These are phyloP conservation scores for Enteromius mattozi DNA, from an alignment of 2,797 vertebrate species.

Conservation along the genomic window DNA sequence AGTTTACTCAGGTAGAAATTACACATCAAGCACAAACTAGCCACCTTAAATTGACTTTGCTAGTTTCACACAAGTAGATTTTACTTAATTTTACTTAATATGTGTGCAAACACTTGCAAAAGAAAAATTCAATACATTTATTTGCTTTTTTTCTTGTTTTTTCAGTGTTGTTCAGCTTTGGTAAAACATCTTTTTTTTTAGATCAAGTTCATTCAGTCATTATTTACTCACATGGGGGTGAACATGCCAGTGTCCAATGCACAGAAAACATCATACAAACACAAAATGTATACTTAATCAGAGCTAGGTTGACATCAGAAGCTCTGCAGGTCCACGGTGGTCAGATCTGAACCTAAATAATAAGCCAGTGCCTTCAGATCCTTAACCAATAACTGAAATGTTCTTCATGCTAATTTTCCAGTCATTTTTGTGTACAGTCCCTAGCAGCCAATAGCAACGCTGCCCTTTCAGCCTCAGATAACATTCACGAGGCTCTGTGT, in stretches of 20 bases:
- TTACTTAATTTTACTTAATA: neutral
- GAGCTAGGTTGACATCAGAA: neutral
- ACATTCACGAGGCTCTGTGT: conserved; percentile 50
- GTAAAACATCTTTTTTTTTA: neutral
- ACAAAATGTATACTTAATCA: neutral
- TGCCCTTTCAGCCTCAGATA: conserved; percentile 30
- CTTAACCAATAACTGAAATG: neutral
- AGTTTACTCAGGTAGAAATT: too few species aligned
- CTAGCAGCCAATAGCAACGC: conserved; percentile 14
- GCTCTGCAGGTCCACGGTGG: neutral
- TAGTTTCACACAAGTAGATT: neutral
- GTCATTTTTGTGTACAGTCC: conserved; percentile 34
- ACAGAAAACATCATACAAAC: neutral
- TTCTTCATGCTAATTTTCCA: conserved; percentile 8
- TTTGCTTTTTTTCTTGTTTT: neutral
- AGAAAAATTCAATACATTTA: neutral
- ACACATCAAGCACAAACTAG: too few species aligned
- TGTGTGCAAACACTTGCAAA: neutral
- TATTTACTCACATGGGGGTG: neutral
- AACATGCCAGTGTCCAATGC: neutral
- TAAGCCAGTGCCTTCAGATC: neutral
- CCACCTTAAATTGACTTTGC: neutral
- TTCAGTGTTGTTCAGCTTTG: neutral
- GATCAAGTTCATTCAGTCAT: neutral
- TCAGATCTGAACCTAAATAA: conserved; percentile 11